Evolutionary conservation across 2,113 vertebrate species (phyloP).

Genomic region (Clarias batrachus): DNA sequence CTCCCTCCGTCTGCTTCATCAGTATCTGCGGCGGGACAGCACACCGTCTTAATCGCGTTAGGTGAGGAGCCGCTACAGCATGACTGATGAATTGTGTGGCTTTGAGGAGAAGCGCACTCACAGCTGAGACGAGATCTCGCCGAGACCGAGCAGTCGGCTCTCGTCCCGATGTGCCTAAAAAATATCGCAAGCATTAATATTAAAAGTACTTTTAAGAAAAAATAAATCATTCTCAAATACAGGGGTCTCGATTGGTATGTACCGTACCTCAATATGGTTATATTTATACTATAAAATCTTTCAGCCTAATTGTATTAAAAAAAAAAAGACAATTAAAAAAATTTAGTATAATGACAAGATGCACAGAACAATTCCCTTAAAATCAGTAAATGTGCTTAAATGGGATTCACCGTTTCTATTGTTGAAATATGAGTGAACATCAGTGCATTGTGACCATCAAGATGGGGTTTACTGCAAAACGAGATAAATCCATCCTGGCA

Average conservation of each 20-base stretch:
- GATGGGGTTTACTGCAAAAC: too few species aligned
- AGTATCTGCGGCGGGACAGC: conserved; percentile 50
- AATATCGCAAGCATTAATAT: background rate
- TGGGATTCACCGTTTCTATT: too few species aligned
- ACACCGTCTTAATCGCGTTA: conserved; percentile 52
- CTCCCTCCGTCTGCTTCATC: conserved; percentile 41
- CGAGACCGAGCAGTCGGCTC: too few species aligned
- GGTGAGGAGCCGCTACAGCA: conserved; percentile 37
- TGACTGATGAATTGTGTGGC: conserved; percentile 38
- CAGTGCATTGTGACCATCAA: background rate
- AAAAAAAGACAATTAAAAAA: too few species aligned
- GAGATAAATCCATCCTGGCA: too few species aligned
- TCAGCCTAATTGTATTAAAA: background rate
- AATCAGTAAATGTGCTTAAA: too few species aligned
- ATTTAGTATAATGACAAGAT: too few species aligned
- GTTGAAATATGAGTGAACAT: background rate
- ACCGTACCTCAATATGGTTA: background rate
- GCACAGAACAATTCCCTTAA: too few species aligned
- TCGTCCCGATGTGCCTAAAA: background rate
- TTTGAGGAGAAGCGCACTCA: background rate
- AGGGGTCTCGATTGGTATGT: background rate
- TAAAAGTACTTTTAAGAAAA: background rate
- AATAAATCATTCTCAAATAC: too few species aligned
- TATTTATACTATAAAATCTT: too few species aligned
- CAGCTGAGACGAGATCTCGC: background rate